Base-by-base conservation (phyloP, 1,140 invertebrate species). In the Drosophila kikkawai region DNA sequence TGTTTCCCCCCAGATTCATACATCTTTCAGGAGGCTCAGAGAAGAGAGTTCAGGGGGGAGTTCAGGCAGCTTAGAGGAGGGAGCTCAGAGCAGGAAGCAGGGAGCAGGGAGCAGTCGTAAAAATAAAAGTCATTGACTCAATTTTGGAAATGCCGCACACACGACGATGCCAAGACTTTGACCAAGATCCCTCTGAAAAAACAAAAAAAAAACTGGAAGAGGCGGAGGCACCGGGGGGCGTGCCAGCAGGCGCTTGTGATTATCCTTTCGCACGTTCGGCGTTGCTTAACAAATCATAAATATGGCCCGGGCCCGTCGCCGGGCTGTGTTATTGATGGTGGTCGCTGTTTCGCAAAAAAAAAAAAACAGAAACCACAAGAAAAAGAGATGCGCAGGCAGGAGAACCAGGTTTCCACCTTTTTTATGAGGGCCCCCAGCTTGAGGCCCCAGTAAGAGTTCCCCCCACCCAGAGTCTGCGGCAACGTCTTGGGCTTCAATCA, bases 211-310 rank as follows among this genome's bases (percentile, higher is more conserved):
- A 37, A 15, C 19, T 8, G 32, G 3, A 22, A 47, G 69, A 41
- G 75, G 80, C 60, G 63, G 51, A 45, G 60, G 76, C 29, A 47
- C 58, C 32, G 42, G 83, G 71, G 85, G 85, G 85, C 85, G 83
- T 87, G 53, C 66, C 83, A 88, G 74, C 81, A 88, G 84, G 84
- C 84, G 84, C 84, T 88, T 88, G 84, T 88, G 84, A 88, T 88
- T 88, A 88, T 88, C 84, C 84, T 88, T 88, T 88, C 84, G 84
- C 84, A 88, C 84, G 84, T 88, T 90, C 82, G 81, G 81, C 85
- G 84, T 87, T 88, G 85, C 84, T 88, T 90, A 88, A 88, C 84
- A 88, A 88, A 88, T 88, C 84, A 88, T 88, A 88, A 88, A 88
- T 90, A 88, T 90, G 83, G 76, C 57, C 68, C 56, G 78, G 19